Percentiles rank a stretch among this genome's conserved stretches.
phyloP scores from a whole-genome alignment of 2,113 vertebrate species.

The Phylloscopus trochilus region DNA sequence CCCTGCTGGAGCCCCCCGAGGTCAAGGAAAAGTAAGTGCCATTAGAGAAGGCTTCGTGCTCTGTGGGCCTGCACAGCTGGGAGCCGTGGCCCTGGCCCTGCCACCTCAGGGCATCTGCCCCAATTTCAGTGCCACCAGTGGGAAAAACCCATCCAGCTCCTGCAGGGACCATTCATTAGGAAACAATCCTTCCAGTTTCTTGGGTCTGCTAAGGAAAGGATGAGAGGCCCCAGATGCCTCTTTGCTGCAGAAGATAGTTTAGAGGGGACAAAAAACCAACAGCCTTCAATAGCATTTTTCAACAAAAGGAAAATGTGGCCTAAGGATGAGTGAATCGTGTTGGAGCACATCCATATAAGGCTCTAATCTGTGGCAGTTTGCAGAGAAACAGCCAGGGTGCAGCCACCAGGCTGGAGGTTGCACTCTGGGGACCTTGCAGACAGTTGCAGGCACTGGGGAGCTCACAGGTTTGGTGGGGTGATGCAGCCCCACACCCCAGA shows the following conservation, averaged over 20 bases:
- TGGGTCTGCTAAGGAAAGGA: neutral
- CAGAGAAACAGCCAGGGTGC: neutral
- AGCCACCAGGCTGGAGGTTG: rapidly evolving
- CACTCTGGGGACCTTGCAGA: rapidly evolving
- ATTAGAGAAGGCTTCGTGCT: neutral
- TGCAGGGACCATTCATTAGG: neutral
- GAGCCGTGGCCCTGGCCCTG: neutral
- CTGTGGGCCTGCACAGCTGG: rapidly evolving
- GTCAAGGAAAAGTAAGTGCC: constrained; percentile 85
- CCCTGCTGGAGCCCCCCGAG: neutral
- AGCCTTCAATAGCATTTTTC: neutral
- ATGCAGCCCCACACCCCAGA: rapidly evolving
- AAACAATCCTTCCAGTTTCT: neutral
- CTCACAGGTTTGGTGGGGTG: neutral
- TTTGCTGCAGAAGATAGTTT: neutral
- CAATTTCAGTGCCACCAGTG: rapidly evolving
- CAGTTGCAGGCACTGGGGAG: neutral
- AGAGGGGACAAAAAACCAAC: neutral
- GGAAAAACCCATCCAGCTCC: neutral
- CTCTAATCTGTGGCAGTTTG: rapidly evolving
- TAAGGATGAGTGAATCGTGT: neutral
- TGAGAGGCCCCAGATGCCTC: neutral
- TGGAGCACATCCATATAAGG: neutral
- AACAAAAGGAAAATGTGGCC: neutral
- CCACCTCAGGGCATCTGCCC: rapidly evolving